Evolutionary conservation across 2,113 vertebrate genomes (phyloP).

Genomic region (Holacanthus passer): DNA sequence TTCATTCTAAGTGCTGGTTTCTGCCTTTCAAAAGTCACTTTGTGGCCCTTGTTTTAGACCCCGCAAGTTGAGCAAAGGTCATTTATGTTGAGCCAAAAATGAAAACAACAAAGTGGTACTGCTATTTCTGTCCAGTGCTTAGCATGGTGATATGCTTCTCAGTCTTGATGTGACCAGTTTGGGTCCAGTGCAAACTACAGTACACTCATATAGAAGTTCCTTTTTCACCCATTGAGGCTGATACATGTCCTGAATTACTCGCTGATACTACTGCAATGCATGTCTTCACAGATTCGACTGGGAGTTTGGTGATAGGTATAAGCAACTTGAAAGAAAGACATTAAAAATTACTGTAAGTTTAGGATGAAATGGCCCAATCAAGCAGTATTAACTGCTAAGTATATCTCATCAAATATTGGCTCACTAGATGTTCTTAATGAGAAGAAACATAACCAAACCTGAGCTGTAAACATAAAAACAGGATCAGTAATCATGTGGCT

Average conservation of each 20-base stretch:
- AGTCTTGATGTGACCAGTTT: not conserved
- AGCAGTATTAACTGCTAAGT: not conserved
- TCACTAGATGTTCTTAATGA: not conserved
- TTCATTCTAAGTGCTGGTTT: not conserved
- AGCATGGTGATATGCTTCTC: not conserved
- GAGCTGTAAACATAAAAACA: not conserved
- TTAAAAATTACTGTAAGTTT: not conserved
- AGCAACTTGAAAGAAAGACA: not conserved
- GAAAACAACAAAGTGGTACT: no score
- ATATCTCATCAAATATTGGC: not conserved
- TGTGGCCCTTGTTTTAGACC: not conserved
- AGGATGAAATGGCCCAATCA: not conserved
- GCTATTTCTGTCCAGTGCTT: not conserved
- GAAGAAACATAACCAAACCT: not conserved
- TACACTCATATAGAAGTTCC: not conserved
- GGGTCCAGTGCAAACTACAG: not conserved
- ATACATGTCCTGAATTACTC: no score
- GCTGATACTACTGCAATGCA: not conserved
- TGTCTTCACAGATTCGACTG: not conserved
- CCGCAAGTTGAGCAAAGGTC: not conserved
- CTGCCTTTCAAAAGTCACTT: not conserved
- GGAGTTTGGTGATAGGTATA: not conserved
- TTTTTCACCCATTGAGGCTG: not conserved
- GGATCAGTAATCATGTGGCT: not conserved
- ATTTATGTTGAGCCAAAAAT: not conserved